Conservation (phyloP, 2,888 invertebrate species). For the Gymnocheta viridis region DNA sequence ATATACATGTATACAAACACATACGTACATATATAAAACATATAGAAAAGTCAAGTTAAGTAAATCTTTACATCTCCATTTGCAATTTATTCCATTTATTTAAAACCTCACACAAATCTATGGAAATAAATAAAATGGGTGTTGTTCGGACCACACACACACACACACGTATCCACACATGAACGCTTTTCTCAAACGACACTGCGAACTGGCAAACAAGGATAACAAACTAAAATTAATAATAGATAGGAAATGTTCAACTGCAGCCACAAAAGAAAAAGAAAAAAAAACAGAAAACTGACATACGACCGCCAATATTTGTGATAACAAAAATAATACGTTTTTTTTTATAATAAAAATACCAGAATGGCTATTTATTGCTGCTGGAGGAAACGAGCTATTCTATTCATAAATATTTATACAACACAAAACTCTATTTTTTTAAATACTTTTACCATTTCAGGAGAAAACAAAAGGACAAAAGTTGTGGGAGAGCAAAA, state of each 20-base stretch:
- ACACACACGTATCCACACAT: not conserved
- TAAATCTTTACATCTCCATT: slow-evolving; percentile 34
- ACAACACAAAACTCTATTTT: slow-evolving; percentile 1
- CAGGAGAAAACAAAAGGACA: not conserved
- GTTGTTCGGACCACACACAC: not conserved
- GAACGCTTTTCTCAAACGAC: not conserved
- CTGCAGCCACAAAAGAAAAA: slow-evolving; percentile 5
- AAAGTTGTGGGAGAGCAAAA: slow-evolving; percentile 3
- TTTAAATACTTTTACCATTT: not conserved
- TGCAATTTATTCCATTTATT: slow-evolving; percentile 21
- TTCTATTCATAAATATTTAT: slow-evolving; percentile 32
- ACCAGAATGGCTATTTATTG: slow-evolving; percentile 5
- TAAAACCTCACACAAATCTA: slow-evolving; percentile 15
- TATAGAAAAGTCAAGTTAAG: slow-evolving; percentile 28
- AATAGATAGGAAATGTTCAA: slow-evolving; percentile 41
- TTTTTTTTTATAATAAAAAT: slow-evolving; percentile 7
- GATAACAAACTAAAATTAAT: slow-evolving; percentile 25
- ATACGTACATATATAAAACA: not conserved
- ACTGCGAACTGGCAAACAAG: not conserved
- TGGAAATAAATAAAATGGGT: slow-evolving; percentile 9
- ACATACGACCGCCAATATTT: not conserved
- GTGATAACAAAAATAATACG: slow-evolving; percentile 16
- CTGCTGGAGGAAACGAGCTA: slow-evolving; percentile 4
- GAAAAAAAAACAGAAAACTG: not conserved
- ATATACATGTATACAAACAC: not conserved